Base-by-base conservation (phyloP, 2,888 invertebrate genomes). In the Scaptomyza parva region DNA sequence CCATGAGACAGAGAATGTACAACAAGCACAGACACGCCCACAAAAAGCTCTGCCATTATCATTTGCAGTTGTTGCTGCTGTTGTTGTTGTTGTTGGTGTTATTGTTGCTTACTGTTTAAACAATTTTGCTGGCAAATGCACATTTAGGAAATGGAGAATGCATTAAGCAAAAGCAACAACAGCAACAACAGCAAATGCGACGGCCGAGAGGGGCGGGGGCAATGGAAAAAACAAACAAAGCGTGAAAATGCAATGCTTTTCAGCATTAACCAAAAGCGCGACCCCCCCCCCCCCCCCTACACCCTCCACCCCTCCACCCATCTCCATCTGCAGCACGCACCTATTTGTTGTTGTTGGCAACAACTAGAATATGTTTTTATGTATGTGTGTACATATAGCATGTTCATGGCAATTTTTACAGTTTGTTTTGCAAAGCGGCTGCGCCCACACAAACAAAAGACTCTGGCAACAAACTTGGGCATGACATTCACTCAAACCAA, bases 181-280 rank as follows among this genome's bases (percentile, higher is more conserved):
- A 18, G 17, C 17, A 12, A 12, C 39, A 1, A 3, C 30, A 47
- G 30, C n/a, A 20, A n/a, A 18, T 11, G n/a, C 4, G 22, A 5
- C 22, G 5, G 14, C 12, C 9, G n/a, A 9, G 33, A 14, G 26
- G n/a, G n/a, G n/a, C n/a, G n/a, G n/a, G n/a, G n/a, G 37, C 41
- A 2, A 12, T 5, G 9, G 1, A 12, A 18, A 55, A 55, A 70
- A 18, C 78, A 75, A 78, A 54, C 81, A 89, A 89, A 89, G 82
- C 90, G 89, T 89, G 90, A 89, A 89, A 90, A 88, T 88, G 83
- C 85, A 85, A 78, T 88, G n/a, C n/a, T 89, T 88, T 83, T 76
- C 63, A 67, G 45, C 52, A 40, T 43, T 52, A 58, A 12, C 40
- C 48, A 55, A 37, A 14, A 39, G 37, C 30, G 14, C 30, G 11